Evolutionary conservation across 2,888 invertebrate species (phyloP).

Genomic region (Lasioglossum oenotherae): DNA sequence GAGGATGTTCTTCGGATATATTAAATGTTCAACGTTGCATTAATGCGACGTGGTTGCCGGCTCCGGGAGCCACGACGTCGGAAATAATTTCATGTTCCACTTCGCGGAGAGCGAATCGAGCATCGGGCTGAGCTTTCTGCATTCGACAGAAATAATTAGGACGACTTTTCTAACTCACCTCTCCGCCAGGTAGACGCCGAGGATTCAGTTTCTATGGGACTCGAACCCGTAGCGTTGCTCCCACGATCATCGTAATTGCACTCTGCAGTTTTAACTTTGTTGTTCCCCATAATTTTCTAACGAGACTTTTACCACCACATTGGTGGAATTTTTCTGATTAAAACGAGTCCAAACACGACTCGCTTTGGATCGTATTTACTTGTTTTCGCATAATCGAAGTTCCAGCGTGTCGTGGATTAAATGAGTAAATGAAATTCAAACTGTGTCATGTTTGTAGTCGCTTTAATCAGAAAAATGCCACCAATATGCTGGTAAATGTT

Average conservation of each 20-base stretch:
- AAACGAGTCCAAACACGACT: neutral
- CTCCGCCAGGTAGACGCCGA: neutral
- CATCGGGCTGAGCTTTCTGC: neutral
- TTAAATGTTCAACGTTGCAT: constrained; percentile 4
- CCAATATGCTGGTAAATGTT: neutral
- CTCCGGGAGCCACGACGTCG: neutral
- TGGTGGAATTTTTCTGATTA: neutral
- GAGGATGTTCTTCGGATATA: neutral
- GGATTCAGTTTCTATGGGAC: neutral
- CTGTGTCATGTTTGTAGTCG: neutral
- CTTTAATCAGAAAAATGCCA: neutral
- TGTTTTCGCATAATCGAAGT: neutral
- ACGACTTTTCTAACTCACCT: constrained; percentile 4
- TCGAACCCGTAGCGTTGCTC: neutral
- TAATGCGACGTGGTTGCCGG: constrained; percentile 2
- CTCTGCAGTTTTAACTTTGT: neutral
- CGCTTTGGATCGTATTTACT: neutral
- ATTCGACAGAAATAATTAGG: constrained; percentile 27
- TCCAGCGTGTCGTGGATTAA: neutral
- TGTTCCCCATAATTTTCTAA: neutral
- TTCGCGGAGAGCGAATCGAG: constrained; percentile 6
- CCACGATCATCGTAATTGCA: neutral
- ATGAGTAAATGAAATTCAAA: neutral
- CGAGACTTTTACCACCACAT: neutral
- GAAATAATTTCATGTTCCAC: constrained; percentile 5